These are phyloP conservation scores for Caenorhabditis macrosperma DNA, from an alignment of 2,888 invertebrate genomes.

Conservation along the genomic window DNA sequence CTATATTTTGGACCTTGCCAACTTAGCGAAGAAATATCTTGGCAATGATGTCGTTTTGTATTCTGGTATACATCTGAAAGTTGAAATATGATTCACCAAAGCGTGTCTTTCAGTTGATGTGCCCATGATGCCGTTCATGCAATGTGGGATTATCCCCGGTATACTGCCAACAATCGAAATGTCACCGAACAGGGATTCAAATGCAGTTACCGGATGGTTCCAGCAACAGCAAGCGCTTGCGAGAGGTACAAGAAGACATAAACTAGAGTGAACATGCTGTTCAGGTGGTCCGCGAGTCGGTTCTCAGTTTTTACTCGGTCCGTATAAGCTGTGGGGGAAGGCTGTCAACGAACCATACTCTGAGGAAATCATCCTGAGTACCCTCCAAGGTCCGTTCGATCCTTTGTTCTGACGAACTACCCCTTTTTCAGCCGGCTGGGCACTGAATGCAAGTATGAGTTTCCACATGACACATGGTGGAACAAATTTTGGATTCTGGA, in stretches of 20 bases:
- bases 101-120: not conserved
- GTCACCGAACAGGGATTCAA: not conserved
- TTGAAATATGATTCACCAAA: not conserved
- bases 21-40: constrained; percentile 84
- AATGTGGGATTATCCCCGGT: constrained; percentile 3
- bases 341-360: not conserved
- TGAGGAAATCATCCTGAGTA: no score
- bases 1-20: constrained; percentile 86
- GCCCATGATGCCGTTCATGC: constrained; percentile 1
- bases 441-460: constrained; percentile 46
- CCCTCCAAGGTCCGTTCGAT: no score
- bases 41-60: constrained; percentile 87
- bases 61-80: no score
- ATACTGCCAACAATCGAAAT: constrained; percentile 13
- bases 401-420: not conserved
- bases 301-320: constrained; percentile 1
- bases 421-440: constrained; percentile 2
- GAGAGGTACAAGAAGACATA: not conserved
- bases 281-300: constrained; percentile 4
- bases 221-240: constrained; percentile 8
- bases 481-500: constrained; percentile 72
- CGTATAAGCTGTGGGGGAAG: not conserved
- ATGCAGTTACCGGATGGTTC: not conserved
- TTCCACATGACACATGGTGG: constrained; percentile 71
- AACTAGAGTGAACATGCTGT: no score